Percentiles rank a stretch among this genome's conserved stretches.
Evolutionary conservation across 2,888 invertebrate species (phyloP).

Genomic region (Scelioninae gen. 2): DNA sequence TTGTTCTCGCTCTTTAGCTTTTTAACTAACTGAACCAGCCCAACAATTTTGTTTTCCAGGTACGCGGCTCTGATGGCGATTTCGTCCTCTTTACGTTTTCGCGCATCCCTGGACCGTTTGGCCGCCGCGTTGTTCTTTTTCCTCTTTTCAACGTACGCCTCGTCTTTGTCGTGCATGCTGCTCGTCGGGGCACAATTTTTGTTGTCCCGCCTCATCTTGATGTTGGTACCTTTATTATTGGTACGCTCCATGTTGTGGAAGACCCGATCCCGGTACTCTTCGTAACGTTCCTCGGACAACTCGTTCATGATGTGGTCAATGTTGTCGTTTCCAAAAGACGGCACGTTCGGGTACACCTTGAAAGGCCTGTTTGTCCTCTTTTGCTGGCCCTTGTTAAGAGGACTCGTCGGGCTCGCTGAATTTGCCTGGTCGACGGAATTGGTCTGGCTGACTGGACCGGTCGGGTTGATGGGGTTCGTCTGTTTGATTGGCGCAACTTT

Average conservation of each 20-base stretch:
- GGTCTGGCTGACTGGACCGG: background rate
- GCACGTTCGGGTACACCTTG: conserved; percentile 85
- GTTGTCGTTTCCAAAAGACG: conserved; percentile 69
- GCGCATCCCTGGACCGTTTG: conserved; percentile 92
- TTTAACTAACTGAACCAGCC: conserved; percentile 82
- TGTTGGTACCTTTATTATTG: conserved; percentile 80
- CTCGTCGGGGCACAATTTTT: conserved; percentile 65
- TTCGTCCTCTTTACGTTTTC: conserved; percentile 93
- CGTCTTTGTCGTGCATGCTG: conserved; percentile 79
- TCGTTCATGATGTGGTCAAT: conserved; percentile 76
- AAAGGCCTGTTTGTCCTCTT: conserved; percentile 79
- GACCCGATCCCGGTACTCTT: conserved; percentile 83
- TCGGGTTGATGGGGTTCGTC: background rate
- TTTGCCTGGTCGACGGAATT: background rate
- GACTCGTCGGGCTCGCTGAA: too few species aligned
- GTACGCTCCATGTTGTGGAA: conserved; percentile 80
- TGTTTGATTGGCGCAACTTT: too few species aligned
- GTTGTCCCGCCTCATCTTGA: conserved; percentile 81
- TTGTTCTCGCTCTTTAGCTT: conserved; percentile 33
- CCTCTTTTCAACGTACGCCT: conserved; percentile 90
- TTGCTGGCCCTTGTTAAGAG: conserved; percentile 43
- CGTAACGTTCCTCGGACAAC: conserved; percentile 82
- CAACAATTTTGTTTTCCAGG: conserved; percentile 91
- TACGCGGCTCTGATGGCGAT: conserved; percentile 92
- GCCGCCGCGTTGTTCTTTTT: conserved; percentile 96